A percentile compares a stretch with the other conserved stretches of the same genome.
phyloP scores from a whole-genome alignment of 1,140 invertebrate species.

The Drosophila subpulchrella region DNA sequence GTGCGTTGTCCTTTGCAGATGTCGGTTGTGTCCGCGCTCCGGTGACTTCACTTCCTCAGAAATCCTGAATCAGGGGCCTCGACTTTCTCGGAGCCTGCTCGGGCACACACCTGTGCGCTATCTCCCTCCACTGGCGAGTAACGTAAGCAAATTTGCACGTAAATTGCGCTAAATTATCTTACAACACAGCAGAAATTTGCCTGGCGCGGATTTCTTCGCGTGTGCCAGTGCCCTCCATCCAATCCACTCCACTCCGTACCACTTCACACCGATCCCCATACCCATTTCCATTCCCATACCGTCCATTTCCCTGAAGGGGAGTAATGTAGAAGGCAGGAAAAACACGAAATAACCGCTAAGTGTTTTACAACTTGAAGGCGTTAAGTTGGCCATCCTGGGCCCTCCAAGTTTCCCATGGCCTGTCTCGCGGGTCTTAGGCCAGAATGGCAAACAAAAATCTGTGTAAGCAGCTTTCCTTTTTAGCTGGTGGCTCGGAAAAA shows the following conservation, averaged over 20 bases:
- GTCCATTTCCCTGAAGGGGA: constrained; percentile 1
- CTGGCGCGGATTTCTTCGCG: constrained; percentile 61
- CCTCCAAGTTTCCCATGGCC: constrained; percentile 15
- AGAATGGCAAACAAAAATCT: constrained; percentile 49
- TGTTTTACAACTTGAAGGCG: constrained; percentile 78
- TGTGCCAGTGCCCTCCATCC: constrained; percentile 25
- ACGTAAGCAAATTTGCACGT: constrained; percentile 76
- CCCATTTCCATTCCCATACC: too few relatives aligned
- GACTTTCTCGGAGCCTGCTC: constrained; percentile 45
- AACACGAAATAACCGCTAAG: constrained; percentile 79
- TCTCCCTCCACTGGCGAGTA: constrained; percentile 35
- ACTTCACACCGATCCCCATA: constrained; percentile 10
- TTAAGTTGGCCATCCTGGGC: constrained; percentile 65
- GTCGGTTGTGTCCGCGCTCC: constrained; percentile 72
- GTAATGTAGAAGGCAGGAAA: constrained; percentile 23
- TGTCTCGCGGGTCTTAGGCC: constrained; percentile 14
- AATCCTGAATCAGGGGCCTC: constrained; percentile 22
- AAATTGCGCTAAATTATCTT: constrained; percentile 80
- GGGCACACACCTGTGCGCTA: constrained; percentile 72
- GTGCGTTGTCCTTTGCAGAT: constrained; percentile 79
- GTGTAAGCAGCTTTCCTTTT: constrained; percentile 55
- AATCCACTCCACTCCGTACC: neutral
- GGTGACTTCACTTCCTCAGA: constrained; percentile 1
- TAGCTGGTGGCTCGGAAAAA: constrained; percentile 4
- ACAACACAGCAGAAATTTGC: constrained; percentile 57